phyloP scores from a whole-genome alignment of 2,797 vertebrate species.

The Danio choprae region DNA sequence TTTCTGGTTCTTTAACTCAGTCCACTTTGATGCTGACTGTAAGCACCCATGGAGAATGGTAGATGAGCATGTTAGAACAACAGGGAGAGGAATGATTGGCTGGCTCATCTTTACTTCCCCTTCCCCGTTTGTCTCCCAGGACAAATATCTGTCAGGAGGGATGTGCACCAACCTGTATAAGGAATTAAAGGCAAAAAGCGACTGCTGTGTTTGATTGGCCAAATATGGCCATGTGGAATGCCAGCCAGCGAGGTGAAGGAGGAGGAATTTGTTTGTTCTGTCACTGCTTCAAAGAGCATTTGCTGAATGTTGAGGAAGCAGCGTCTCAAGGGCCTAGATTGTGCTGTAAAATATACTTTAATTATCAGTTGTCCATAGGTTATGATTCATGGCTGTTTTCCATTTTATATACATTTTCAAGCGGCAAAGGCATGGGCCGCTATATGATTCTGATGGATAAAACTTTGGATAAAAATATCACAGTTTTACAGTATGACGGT shows the following conservation, averaged over 20 bases:
- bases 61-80: constrained; percentile 59
- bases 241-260: constrained; percentile 61
- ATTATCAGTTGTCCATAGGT: not conserved
- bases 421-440: too few species aligned
- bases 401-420: too few species aligned
- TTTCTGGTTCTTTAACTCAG: constrained; percentile 8
- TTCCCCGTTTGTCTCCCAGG: not conserved
- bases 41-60: constrained; percentile 22
- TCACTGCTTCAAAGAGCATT: constrained; percentile 38
- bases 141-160: constrained; percentile 55
- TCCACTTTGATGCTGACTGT: constrained; percentile 19
- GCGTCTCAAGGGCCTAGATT: not conserved
- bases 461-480: too few species aligned
- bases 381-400: too few species aligned
- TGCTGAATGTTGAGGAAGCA: constrained; percentile 20
- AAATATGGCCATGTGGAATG: constrained; percentile 76
- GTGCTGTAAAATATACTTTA: not conserved
- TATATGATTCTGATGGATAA: too few species aligned
- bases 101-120: constrained; percentile 21
- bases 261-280: constrained; percentile 59
- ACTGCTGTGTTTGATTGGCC: constrained; percentile 66
- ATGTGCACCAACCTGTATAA: constrained; percentile 80
- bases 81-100: constrained; percentile 39
- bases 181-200: constrained; percentile 75
- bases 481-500: too few species aligned